phyloP scores from a whole-genome alignment of 2,113 vertebrate species.

The Eidolon helvum region DNA sequence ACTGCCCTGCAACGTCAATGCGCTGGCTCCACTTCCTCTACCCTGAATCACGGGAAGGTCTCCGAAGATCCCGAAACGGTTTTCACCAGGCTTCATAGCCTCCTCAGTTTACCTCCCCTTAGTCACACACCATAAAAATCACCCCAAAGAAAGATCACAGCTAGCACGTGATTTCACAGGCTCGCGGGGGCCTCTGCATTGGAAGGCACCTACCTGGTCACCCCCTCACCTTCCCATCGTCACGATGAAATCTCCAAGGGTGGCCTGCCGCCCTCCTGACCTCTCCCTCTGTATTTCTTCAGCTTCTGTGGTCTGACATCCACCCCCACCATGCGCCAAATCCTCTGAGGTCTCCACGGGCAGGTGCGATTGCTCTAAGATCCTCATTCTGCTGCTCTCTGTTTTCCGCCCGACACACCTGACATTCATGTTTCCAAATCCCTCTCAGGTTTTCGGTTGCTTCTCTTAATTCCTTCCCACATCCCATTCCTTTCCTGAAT shows the following conservation, averaged over 20 bases:
- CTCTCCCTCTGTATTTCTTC: neutral
- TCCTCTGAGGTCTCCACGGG: neutral
- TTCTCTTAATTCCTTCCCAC: neutral
- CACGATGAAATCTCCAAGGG: neutral
- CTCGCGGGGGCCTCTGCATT: fast-evolving
- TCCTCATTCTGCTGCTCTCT: too few species aligned
- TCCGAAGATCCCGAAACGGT: neutral
- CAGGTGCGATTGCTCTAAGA: neutral
- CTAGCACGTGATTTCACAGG: neutral
- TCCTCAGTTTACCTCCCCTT: neutral
- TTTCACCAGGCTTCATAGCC: neutral
- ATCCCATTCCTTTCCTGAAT: neutral
- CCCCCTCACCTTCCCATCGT: fast-evolving
- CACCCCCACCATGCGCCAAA: fast-evolving
- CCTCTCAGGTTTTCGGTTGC: fast-evolving
- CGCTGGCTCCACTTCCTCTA: fast-evolving
- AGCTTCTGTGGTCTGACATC: neutral
- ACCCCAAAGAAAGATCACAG: too few species aligned
- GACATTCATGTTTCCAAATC: neutral
- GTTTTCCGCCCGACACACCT: fast-evolving
- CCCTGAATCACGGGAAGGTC: too few species aligned
- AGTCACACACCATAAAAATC: too few species aligned
- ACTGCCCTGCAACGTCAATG: fast-evolving
- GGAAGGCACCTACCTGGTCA: fast-evolving
- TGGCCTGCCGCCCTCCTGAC: fast-evolving